A percentile compares a stretch with the other conserved stretches of the same genome.
Evolutionary conservation across 23 tunicate genomes (phyloP).

Genomic region (Trididemnum miniatum): DNA sequence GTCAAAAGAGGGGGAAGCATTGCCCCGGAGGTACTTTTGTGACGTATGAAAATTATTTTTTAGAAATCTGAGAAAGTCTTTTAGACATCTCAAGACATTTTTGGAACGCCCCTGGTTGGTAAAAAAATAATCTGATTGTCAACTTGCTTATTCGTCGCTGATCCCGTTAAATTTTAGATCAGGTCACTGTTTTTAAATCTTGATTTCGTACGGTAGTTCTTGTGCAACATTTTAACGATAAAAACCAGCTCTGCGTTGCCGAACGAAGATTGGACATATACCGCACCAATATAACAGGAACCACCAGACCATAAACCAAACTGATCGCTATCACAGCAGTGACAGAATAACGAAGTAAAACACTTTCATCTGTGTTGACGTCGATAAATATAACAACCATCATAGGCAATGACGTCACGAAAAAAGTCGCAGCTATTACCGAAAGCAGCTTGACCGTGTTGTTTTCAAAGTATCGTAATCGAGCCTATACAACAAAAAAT

Average conservation of each 20-base stretch:
- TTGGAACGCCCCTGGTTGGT: too few relatives aligned
- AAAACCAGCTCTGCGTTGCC: not conserved
- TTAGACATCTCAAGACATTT: too few relatives aligned
- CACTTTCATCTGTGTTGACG: not conserved
- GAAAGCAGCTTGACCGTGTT: slow-evolving; percentile 6
- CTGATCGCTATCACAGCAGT: slow-evolving; percentile 8
- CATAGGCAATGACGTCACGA: not conserved
- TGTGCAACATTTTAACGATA: slow-evolving; percentile 27
- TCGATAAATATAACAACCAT: slow-evolving; percentile 25
- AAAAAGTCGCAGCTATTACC: not conserved
- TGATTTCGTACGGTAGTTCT: slow-evolving; percentile 7
- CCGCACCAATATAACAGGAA: slow-evolving; percentile 9
- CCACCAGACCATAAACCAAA: slow-evolving; percentile 1
- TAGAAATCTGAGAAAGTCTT: too few relatives aligned
- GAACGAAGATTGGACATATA: slow-evolving; percentile 16
- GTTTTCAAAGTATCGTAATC: not conserved
- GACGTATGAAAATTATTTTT: too few relatives aligned
- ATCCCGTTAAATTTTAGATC: too few relatives aligned
- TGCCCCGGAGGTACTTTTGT: too few relatives aligned
- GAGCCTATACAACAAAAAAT: too few relatives aligned
- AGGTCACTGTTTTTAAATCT: too few relatives aligned
- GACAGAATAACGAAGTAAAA: not conserved
- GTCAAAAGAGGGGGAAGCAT: too few relatives aligned
- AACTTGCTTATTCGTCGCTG: too few relatives aligned
- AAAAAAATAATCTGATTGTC: too few relatives aligned